phyloP scores from a whole-genome alignment of 2,113 vertebrate genomes.

The Brachyistius frenatus region DNA sequence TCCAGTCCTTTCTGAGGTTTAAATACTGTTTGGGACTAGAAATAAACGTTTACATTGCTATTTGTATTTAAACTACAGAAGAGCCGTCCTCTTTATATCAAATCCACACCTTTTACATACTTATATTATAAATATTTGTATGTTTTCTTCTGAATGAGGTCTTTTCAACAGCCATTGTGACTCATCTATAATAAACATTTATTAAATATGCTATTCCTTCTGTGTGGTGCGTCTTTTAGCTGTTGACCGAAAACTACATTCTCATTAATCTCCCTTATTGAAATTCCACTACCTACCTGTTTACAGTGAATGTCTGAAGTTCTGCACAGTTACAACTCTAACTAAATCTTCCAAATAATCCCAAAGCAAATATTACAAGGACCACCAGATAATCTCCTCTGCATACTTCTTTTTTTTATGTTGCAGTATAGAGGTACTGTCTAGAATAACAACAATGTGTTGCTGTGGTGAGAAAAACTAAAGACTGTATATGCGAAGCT shows the following conservation, averaged over 20 bases:
- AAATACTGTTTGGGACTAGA: not conserved
- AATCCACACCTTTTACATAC: too few relatives aligned
- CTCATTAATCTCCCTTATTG: not conserved
- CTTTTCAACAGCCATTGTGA: not conserved
- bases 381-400: not conserved
- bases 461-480: not conserved
- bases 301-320: not conserved
- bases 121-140: too few relatives aligned
- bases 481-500: conserved; percentile 2
- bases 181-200: not conserved
- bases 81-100: too few relatives aligned
- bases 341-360: conserved; percentile 7
- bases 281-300: not conserved
- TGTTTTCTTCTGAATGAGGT: not conserved
- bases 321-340: not conserved
- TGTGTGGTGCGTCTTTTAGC: not conserved
- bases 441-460: not conserved
- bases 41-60: too few relatives aligned
- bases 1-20: not conserved
- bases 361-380: conserved; percentile 9
- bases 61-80: too few relatives aligned
- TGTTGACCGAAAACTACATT: not conserved
- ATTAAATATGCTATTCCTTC: not conserved
- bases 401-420: not conserved
- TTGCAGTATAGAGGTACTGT: not conserved